Conservation (phyloP, 23 tunicate genomes). For the Diplosoma virens region DNA sequence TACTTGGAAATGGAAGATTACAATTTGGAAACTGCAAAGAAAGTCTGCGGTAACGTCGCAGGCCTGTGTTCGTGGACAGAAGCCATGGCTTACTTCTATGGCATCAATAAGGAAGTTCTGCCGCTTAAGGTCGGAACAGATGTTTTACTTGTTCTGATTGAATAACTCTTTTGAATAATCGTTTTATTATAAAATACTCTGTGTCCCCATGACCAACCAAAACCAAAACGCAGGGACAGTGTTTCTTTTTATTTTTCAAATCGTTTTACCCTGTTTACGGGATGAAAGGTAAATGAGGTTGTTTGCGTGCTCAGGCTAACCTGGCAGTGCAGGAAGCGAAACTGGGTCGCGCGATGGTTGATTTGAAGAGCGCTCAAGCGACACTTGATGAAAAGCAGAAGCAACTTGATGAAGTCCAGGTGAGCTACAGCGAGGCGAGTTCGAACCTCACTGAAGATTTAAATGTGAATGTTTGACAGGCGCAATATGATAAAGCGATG, state of each 20-base stretch:
- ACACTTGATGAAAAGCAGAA: constrained; percentile 71
- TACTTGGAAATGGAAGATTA: constrained; percentile 81
- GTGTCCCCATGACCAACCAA: too few species aligned
- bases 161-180: too few species aligned
- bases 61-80: constrained; percentile 84
- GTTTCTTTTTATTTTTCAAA: too few species aligned
- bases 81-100: constrained; percentile 74
- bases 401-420: constrained; percentile 84
- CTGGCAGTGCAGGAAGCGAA: constrained; percentile 75
- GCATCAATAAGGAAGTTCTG: constrained; percentile 75
- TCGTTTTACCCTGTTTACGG: too few species aligned
- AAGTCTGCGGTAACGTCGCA: constrained; percentile 77
- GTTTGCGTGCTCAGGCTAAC: constrained; percentile 44
- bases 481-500: constrained; percentile 86
- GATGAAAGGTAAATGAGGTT: too few species aligned
- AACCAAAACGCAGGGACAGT: too few species aligned
- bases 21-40: constrained; percentile 79
- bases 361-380: constrained; percentile 58
- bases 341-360: constrained; percentile 55
- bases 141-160: too few species aligned
- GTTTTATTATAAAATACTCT: too few species aligned
- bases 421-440: background rate
- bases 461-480: constrained; percentile 41
- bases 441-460: background rate
- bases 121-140: constrained; percentile 63